Evolutionary conservation across 2,888 invertebrate species (phyloP).

Genomic region (Tubulanus polymorphus): DNA sequence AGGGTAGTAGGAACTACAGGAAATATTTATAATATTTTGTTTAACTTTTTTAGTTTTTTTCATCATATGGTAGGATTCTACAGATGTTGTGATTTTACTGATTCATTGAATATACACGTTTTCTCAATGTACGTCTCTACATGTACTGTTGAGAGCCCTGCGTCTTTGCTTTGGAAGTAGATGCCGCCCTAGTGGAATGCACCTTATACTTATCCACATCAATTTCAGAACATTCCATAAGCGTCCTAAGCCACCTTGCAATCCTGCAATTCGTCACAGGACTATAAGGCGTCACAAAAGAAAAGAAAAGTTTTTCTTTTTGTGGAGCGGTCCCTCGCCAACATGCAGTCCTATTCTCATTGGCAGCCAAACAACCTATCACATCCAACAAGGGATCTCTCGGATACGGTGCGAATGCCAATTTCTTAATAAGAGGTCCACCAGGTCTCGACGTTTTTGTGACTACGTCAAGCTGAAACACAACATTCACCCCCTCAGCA

Average conservation of each 20-base stretch:
- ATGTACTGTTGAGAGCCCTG: no score
- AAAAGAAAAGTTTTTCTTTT: not conserved
- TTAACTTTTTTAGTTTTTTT: no score
- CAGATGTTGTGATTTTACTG: no score
- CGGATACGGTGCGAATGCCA: not conserved
- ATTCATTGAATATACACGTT: no score
- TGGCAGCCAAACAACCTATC: not conserved
- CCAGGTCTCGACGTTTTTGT: constrained; percentile 9
- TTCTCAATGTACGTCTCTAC: no score
- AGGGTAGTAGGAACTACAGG: no score
- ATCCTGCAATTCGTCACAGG: not conserved
- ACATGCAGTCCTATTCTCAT: not conserved
- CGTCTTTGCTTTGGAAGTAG: not conserved
- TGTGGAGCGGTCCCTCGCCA: not conserved
- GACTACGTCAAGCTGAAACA: not conserved
- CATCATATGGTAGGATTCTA: no score
- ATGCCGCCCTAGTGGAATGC: not conserved
- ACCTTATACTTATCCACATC: not conserved
- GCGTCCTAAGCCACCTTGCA: not conserved
- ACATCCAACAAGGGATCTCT: not conserved
- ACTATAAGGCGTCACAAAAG: not conserved
- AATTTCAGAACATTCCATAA: not conserved
- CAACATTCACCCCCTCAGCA: not conserved
- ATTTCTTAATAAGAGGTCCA: not conserved
- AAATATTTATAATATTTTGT: no score